Base-by-base conservation (phyloP, 2,888 invertebrate genomes). In the Panorpa germanica region DNA sequence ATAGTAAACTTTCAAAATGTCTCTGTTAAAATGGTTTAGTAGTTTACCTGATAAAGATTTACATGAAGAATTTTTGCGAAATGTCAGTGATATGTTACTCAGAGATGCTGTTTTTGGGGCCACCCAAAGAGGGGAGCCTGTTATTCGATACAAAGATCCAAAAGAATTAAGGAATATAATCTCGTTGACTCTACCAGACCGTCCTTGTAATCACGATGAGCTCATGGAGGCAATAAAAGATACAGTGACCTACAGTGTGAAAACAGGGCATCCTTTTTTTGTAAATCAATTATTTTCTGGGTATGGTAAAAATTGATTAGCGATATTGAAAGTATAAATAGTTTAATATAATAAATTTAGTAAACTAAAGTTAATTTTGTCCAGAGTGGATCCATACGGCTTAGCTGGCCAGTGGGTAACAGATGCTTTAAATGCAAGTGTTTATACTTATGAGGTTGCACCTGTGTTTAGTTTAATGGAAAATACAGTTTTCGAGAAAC, bases 261-360 rank as follows among this genome's bases (percentile, higher is more conserved):
- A 63, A 45, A 63, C 63, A 8, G 64, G 61, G 8, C 63, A 64
- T 48, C 63, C 61, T 1, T 55, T 58, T 43, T 65, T 65, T 42
- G 53, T 62, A 36, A 63, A 65, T 45, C 65, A 65, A 39, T 49
- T 65, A 9, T 65, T 59, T 45, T 61, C 62, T n/a, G 59, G 61
- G 53, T 58, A 43, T 49, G 51, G 39, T 17, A 19, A 24, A 28
- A 13, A 25, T 32, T 19, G 28, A 3, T n/a, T 32, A 8, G 9
- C 3, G 10, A 22, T 13, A 30, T 11, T 31, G 16, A 13, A 21
- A 21, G 11, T 6, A 11, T 32, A 31, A 11, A 10, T 31, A 32
- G 11, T n/a, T 31, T 14, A 14, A 32, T 31, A 16, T 5, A 13
- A 13, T 4, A 5, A 9, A 6, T 14, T 9, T 23, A n/a, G 11